Conservation (phyloP, 2,113 vertebrate genomes). For the Phalacrocorax carbo region DNA sequence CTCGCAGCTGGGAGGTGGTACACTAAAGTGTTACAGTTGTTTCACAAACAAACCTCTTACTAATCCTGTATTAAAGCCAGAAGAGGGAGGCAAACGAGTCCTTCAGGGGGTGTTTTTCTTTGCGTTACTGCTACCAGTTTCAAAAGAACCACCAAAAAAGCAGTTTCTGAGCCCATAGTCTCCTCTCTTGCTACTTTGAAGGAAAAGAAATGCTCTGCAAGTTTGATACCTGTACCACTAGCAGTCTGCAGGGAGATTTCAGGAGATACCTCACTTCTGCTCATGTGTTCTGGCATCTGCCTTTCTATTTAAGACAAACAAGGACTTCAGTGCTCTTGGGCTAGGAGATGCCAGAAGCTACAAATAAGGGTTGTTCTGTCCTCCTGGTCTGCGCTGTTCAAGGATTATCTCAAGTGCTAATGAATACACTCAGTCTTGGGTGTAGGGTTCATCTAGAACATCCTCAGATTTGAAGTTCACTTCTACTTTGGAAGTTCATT, state of each 20-base stretch:
- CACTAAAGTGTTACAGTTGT: neutral
- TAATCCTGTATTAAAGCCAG: conserved; percentile 29
- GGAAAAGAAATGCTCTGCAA: neutral
- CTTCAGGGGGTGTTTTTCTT: conserved; percentile 30
- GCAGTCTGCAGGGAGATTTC: neutral
- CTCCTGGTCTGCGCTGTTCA: neutral
- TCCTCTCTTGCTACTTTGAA: neutral
- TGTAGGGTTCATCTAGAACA: neutral
- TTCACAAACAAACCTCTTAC: conserved; percentile 46
- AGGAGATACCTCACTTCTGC: neutral
- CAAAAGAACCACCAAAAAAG: conserved; percentile 29
- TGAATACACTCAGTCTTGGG: neutral
- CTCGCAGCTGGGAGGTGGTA: conserved; percentile 14
- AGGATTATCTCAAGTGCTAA: neutral
- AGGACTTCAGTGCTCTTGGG: neutral
- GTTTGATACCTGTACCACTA: neutral
- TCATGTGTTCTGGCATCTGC: neutral
- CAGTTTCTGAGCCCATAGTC: neutral
- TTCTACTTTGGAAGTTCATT: neutral
- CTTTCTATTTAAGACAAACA: neutral
- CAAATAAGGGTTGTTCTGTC: neutral
- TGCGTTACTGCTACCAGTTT: neutral
- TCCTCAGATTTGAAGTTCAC: neutral
- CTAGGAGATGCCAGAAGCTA: neutral
- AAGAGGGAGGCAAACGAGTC: conserved; percentile 34